Base-by-base conservation (phyloP, 2,888 invertebrate genomes). In the Pandemis corylana region DNA sequence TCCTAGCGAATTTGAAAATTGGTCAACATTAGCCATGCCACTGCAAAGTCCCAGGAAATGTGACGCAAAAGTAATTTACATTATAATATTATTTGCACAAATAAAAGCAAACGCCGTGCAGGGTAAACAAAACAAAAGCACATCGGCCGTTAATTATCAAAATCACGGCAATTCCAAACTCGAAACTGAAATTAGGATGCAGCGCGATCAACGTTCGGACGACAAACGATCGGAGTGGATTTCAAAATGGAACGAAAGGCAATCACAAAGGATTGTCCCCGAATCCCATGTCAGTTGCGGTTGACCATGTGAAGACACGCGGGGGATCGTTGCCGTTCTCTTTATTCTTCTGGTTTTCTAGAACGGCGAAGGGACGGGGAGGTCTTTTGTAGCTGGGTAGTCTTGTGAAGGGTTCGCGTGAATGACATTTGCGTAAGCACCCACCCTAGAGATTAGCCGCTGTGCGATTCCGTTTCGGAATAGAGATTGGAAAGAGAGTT, bases 351-450 rank as follows among this genome's bases (percentile, higher is more conserved):
- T 71, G 56, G 41, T 72, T 81, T 75, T 10, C 36, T 62, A 65
- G 41, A 46, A 56, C 42, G 15, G 77, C 65, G 77, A 77, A 79
- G 76, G 81, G 78, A 61, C 71, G 75, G 82, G 84, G 42, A 81
- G 89, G 68, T 84, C 82, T 79, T 65, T 64, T 51, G 73, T 64
- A 66, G 69, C 73, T 86, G 86, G 88, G 78, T 81, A 78, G 77
- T 77, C 75, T 76, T 82, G 80, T 85, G 85, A 87, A 89, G 87
- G 89, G 90, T 86, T 88, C 84, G 86, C 85, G 89, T 86, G 88
- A 90, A 90, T 89, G 89, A 88, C 91, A 90, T 91, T 91, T 90
- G 87, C 88, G 87, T 90, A 90, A 90, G 88, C 87, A 83, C 83
- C 87, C 85, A 84, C 90, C 89, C 87, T 87, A 80, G 87, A 90